Base-by-base conservation (phyloP, 2,888 invertebrate genomes). In the Epinotia demarniana region DNA sequence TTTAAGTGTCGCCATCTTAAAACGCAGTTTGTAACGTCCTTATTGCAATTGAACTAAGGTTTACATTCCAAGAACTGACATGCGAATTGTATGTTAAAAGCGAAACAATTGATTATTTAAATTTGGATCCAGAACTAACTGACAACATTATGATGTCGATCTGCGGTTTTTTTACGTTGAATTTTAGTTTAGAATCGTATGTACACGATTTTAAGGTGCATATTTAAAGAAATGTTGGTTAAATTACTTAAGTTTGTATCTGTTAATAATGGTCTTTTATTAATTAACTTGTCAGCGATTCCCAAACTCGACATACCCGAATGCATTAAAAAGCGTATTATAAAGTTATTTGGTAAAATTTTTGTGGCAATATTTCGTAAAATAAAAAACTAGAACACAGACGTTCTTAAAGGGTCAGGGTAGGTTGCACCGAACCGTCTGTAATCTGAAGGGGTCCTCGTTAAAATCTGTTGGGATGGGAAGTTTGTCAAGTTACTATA, bases 281-380 rank as follows among this genome's bases (percentile, higher is more conserved):
- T 18, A 62, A 63, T 72, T 63, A 8, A 63, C 39, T 61, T 63
- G 55, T 57, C 57, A 55, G 63, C 19, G 43, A 19, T 57, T 63
- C 63, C 16, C 23, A 72, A 57, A 3, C 55, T 63, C 57, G 12
- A 18, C 5, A 53, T 53, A 8, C n/a, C 53, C 53, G 53, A 53
- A 0, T 53, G 53, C 6, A 5, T 49, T 5, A 53, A 53, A 53
- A 53, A 53, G n/a, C n/a, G n/a, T n/a, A 53, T 6, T 33, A 0
- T 33, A 6, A 6, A 6, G 1, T 33, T 33, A 33, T 33, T 33
- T 33, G 33, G 5, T 6, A 33, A 8, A 8, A 39, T 39, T 39
- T 39, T 39, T 39, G 39, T 39, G 39, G 39, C 39, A 39, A 39
- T 39, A 39, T 39, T 33, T 33, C 8, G 8, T 33, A 39, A 8